Evolutionary conservation across 2,888 invertebrate species (phyloP), one percentile per base, ranked within the genome.

Genomic region (Epinotia bilunana): DNA sequence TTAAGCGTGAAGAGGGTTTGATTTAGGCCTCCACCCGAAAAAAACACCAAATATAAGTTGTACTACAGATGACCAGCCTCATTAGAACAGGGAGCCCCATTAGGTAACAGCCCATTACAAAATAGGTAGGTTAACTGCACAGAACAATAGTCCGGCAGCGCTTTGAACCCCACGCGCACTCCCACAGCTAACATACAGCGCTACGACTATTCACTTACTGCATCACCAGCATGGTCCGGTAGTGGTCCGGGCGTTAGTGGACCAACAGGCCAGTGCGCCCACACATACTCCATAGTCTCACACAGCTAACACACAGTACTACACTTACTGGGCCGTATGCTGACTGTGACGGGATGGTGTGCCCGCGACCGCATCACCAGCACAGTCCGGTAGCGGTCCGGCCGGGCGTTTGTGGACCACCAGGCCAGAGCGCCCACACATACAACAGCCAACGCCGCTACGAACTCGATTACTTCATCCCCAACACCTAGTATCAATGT

Each of bases 401-500:
- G 95, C 61, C 96, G 95, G 0, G 95, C 93, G 76, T 97, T 97
- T 78, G 95, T 96, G 1, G 98, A 98, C 78, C 97, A 97, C 92
- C 96, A 95, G 95, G 98, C 98, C 72, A 97, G 95, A 70, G 96
- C 90, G 78, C 95, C 95, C 76, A 96, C 95, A 80, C 95, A 87
- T 20, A 96, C 82, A 20, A 93, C 84, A 13, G 92, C 76, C 63
- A 96, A 86, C 76, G 96, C 90, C 33, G 95, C 91, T 69, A 96
- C 94, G 84, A 97, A 96, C 84, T 97, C 95, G 67, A 96, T 95
- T 77, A 98, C 97, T 94, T 98, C 98, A 90, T 97, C 97, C 33
- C 97, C 97, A 75, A 98, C 94, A 64, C 97, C 97, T 87, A 97
- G 97, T 81, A 97, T 97, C 84, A 97, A 91, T 81, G 96, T 93